Conservation (phyloP, 2,888 invertebrate genomes). For the Agrochola lota region DNA sequence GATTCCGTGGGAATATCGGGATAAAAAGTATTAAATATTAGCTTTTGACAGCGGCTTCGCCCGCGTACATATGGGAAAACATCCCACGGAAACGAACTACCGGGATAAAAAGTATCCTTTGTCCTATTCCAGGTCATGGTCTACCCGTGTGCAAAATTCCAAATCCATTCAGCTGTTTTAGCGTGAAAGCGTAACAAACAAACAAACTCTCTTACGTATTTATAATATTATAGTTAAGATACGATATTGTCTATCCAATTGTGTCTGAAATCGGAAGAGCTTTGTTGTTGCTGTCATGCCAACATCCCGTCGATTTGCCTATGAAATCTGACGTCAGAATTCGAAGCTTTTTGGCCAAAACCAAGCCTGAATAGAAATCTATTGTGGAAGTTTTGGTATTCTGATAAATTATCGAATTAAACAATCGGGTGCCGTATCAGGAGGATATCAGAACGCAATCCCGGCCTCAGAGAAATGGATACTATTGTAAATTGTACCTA, state of each 20-base stretch:
- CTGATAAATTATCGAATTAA: background rate
- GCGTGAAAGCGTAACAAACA: no score
- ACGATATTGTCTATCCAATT: background rate
- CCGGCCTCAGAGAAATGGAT: background rate
- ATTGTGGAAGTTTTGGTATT: constrained; percentile 2
- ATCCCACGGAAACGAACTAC: no score
- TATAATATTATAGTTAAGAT: no score
- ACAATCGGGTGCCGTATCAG: background rate
- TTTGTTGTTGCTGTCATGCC: constrained; percentile 5
- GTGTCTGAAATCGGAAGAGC: background rate
- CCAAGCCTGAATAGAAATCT: background rate
- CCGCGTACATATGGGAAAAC: no score
- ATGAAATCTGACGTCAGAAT: constrained; percentile 7
- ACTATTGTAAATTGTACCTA: background rate
- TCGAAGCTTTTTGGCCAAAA: constrained; percentile 13
- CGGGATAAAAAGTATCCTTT: no score
- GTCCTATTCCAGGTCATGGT: no score
- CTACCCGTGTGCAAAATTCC: no score
- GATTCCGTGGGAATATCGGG: no score
- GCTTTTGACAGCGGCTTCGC: no score
- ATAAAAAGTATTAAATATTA: no score
- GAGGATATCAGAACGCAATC: background rate
- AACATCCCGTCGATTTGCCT: background rate
- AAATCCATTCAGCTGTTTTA: no score
- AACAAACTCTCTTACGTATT: no score